Evolutionary conservation across 2,888 invertebrate species (phyloP).

Genomic region (Tenthredo livida): DNA sequence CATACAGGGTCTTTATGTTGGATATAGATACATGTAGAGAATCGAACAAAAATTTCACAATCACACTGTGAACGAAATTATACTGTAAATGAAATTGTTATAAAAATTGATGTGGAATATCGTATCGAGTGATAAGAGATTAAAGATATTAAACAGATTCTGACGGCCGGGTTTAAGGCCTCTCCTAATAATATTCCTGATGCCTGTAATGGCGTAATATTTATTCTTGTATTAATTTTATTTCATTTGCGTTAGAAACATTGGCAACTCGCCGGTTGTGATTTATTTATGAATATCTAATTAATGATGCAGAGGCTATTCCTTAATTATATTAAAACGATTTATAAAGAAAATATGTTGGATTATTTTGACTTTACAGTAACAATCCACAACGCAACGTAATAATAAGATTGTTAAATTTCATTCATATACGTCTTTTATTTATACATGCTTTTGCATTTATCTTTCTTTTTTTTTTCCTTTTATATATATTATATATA

Average conservation of each 20-base stretch:
- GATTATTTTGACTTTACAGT: not conserved
- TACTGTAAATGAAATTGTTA: not conserved
- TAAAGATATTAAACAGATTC: constrained; percentile 56
- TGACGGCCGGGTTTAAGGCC: constrained; percentile 56
- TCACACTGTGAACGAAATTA: not conserved
- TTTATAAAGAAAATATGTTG: not conserved
- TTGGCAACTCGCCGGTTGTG: constrained; percentile 72
- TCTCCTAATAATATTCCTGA: constrained; percentile 67
- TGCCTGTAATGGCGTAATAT: constrained; percentile 66
- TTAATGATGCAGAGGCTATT: constrained; percentile 48
- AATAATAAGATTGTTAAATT: constrained; percentile 20
- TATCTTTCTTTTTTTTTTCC: not conserved
- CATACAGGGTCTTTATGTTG: constrained; percentile 32
- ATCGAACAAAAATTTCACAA: not conserved
- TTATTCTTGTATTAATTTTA: constrained; percentile 67
- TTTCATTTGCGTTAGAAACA: constrained; percentile 65
- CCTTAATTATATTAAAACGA: constrained; percentile 41
- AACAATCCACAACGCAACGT: not conserved
- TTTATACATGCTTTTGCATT: constrained; percentile 35
- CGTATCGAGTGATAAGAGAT: constrained; percentile 21
- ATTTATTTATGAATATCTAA: constrained; percentile 59
- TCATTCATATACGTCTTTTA: constrained; percentile 16
- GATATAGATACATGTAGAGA: not conserved
- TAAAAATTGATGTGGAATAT: constrained; percentile 15
- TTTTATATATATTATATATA: not conserved